Conservation (phyloP, 2,888 invertebrate species). For the Ichneumoninae sp. region DNA sequence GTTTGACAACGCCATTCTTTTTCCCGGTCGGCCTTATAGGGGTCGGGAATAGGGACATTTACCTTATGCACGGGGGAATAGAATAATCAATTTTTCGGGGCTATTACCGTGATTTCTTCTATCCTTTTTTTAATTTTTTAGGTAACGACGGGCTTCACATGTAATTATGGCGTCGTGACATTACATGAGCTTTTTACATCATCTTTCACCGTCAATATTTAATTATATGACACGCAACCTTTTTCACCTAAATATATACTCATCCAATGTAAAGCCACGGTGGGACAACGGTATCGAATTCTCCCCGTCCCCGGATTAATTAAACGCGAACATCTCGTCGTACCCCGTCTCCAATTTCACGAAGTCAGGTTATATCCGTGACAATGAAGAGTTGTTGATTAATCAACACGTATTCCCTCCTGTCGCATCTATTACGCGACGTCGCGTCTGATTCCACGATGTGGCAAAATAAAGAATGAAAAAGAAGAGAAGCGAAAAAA, state of each 20-base stretch:
- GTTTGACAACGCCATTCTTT: too few relatives aligned
- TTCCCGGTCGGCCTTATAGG: too few relatives aligned
- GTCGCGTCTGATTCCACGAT: conserved; percentile 26
- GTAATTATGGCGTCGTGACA: too few relatives aligned
- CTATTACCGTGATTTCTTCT: neutral
- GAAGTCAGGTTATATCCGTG: conserved; percentile 26
- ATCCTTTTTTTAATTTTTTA: neutral
- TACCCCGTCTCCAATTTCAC: conserved; percentile 23
- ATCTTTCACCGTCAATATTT: neutral
- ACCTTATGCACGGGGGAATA: neutral
- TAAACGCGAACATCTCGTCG: conserved; percentile 17
- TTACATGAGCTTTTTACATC: too few relatives aligned
- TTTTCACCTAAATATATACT: neutral
- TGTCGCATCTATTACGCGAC: conserved; percentile 13
- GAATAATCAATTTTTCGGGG: neutral
- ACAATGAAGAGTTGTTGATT: conserved; percentile 57
- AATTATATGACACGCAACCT: too few relatives aligned
- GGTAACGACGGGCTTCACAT: neutral
- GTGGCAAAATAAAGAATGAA: conserved; percentile 16
- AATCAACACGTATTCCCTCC: conserved; percentile 37
- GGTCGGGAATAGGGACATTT: too few relatives aligned
- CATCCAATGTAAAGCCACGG: neutral
- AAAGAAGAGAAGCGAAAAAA: conserved; percentile 36
- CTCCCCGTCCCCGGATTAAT: conserved; percentile 44
- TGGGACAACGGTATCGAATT: neutral